Conservation (phyloP, 2,113 vertebrate genomes). For the Sterrhoptilus dennistouni region DNA sequence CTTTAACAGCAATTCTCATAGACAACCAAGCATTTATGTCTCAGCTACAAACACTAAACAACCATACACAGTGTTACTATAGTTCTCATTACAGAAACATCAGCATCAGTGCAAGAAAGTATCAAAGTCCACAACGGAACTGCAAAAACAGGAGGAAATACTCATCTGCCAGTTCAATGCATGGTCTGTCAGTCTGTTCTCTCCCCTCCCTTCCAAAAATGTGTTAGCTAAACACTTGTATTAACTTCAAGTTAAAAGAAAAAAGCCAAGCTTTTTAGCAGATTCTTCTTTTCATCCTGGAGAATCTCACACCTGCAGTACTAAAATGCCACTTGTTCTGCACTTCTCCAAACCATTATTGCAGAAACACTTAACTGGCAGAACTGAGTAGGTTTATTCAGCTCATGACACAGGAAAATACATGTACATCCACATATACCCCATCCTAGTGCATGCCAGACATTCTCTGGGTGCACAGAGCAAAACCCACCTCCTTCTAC, state of each 20-base stretch:
- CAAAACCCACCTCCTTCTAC: slow-evolving; percentile 86
- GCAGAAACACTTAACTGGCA: background rate
- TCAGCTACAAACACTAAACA: background rate
- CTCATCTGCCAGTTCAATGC: background rate
- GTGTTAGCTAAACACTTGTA: background rate
- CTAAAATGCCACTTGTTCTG: background rate
- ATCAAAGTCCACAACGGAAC: background rate
- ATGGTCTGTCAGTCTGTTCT: background rate
- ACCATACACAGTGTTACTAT: background rate
- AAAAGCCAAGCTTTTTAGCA: background rate
- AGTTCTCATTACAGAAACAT: background rate
- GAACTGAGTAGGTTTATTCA: background rate
- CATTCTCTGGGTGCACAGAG: background rate
- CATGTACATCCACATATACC: background rate
- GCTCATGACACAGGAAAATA: background rate
- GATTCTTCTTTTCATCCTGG: background rate
- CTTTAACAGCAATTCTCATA: background rate
- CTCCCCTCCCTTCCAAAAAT: background rate
- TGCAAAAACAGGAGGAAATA: background rate
- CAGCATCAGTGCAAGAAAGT: background rate
- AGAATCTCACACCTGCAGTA: background rate
- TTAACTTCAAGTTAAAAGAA: background rate
- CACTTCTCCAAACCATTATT: background rate
- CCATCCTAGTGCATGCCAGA: background rate
- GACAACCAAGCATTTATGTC: background rate